Percentiles rank a stretch among this genome's conserved stretches.
phyloP scores from a whole-genome alignment of 1,140 invertebrate genomes.

The Zophobas morio region DNA sequence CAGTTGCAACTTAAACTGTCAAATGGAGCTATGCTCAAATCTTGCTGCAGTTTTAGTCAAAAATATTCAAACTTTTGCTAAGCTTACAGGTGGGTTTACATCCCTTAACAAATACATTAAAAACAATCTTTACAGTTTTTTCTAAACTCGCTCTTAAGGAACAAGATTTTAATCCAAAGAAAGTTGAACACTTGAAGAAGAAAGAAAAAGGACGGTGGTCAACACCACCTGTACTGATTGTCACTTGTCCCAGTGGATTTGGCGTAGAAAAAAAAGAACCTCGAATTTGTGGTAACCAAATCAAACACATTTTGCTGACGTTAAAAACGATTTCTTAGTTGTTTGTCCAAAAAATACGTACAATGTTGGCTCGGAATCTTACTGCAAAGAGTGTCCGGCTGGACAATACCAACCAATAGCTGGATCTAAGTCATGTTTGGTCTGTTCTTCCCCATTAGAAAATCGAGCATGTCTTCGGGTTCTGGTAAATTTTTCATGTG shows the following conservation, averaged over 20 bases:
- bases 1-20: conserved; percentile 62
- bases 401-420: conserved; percentile 62
- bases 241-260: conserved; percentile 60
- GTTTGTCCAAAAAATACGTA: conserved; percentile 63
- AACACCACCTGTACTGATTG: conserved; percentile 58
- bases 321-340: conserved; percentile 49
- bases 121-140: conserved; percentile 61
- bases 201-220: conserved; percentile 42
- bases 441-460: conserved; percentile 62
- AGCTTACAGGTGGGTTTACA: conserved; percentile 56
- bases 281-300: conserved; percentile 61
- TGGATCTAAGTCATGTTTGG: conserved; percentile 60
- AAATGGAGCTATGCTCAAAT: conserved; percentile 60
- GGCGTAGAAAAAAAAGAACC: conserved; percentile 59
- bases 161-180: conserved; percentile 52
- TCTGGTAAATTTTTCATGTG: conserved; percentile 55
- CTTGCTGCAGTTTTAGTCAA: conserved; percentile 60
- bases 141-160: conserved; percentile 58
- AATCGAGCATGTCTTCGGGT: conserved; percentile 61
- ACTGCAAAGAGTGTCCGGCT: conserved; percentile 61
- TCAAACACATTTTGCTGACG: not conserved
- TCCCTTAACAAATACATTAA: conserved; percentile 9
- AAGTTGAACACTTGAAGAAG: conserved; percentile 25
- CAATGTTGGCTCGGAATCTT: conserved; percentile 58
- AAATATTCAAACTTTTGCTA: conserved; percentile 60